Evolutionary conservation across 2,888 invertebrate genomes (phyloP).

Genomic region (Lasioglossum oenotherae): DNA sequence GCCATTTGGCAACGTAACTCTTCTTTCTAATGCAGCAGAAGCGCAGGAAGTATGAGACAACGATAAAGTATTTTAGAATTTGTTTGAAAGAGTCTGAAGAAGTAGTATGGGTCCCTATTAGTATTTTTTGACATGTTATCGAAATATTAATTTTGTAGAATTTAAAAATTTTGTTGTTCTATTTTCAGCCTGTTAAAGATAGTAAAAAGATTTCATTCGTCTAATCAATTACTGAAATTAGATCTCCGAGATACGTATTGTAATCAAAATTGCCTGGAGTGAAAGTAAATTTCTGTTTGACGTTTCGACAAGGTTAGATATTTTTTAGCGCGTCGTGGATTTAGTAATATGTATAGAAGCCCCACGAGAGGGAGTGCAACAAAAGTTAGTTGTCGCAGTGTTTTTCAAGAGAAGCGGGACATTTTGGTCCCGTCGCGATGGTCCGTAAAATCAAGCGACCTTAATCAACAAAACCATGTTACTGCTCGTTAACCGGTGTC

Average conservation of each 20-base stretch:
- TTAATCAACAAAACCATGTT: slow-evolving; percentile 1
- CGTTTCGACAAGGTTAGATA: not conserved
- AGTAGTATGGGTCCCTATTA: not conserved
- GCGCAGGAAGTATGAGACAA: not conserved
- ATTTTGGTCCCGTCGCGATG: not conserved
- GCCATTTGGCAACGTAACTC: not conserved
- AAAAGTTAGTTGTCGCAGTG: not conserved
- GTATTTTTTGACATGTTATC: no score
- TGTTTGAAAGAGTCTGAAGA: not conserved
- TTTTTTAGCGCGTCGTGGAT: not conserved
- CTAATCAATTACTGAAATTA: no score
- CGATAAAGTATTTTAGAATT: not conserved
- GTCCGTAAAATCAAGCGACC: slow-evolving; percentile 3
- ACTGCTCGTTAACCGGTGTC: not conserved
- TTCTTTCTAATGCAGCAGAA: not conserved
- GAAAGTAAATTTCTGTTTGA: not conserved
- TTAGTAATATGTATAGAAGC: not conserved
- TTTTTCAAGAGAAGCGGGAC: not conserved
- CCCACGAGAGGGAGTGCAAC: not conserved
- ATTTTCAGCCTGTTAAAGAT: no score
- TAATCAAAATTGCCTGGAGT: not conserved
- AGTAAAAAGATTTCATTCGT: no score
- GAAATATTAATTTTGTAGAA: no score
- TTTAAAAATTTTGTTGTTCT: no score
- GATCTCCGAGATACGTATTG: no score